These are phyloP conservation scores for Ophthalmolycus amberensis DNA, from an alignment of 2,113 vertebrate species.

Conservation along the genomic window DNA sequence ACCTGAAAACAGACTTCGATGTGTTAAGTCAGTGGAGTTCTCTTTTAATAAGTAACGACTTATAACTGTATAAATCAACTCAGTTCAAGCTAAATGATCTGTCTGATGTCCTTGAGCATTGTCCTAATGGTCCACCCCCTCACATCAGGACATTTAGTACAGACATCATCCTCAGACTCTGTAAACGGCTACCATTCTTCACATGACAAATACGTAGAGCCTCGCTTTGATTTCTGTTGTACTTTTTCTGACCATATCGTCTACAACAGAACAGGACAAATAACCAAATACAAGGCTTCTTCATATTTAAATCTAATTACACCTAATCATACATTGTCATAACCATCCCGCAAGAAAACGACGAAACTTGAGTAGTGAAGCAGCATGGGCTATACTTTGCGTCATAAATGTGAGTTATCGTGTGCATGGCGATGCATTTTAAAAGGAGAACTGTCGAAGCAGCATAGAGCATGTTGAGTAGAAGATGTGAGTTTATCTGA, in stretches of 20 bases:
- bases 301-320: neutral
- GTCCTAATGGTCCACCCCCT: neutral
- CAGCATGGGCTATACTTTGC: neutral
- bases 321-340: neutral
- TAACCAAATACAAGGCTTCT: neutral
- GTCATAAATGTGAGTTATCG: neutral
- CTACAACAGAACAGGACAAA: neutral
- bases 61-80: neutral
- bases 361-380: neutral
- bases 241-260: neutral
- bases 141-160: constrained; percentile 3
- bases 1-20: neutral
- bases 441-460: neutral
- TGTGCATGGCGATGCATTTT: neutral
- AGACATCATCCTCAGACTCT: neutral
- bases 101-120: neutral
- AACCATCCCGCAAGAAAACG: neutral
- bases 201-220: neutral
- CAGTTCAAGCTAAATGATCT: neutral
- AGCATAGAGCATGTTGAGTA: neutral
- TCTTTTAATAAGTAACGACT: neutral
- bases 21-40: neutral
- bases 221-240: neutral
- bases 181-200: neutral
- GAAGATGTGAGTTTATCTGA: constrained; percentile 11